Percentiles rank a stretch among this genome's conserved stretches.
These are phyloP conservation scores for Alligator mississippiensis DNA, from an alignment of 2,113 vertebrate species.

Conservation along the genomic window DNA sequence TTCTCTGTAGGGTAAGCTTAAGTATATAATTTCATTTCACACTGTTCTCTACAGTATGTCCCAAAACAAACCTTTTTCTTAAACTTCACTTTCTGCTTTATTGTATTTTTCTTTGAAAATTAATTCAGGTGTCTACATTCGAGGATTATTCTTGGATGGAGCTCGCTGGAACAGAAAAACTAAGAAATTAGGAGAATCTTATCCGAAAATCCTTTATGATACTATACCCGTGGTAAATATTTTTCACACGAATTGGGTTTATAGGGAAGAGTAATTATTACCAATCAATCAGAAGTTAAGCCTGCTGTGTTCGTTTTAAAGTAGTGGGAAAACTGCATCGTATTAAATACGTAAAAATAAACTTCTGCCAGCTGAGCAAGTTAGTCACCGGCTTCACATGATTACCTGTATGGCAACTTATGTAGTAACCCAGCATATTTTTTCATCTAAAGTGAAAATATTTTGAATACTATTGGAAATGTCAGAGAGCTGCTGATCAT, in stretches of 20 bases:
- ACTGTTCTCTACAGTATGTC: not conserved
- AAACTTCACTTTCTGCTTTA: not conserved
- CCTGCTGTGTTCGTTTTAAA: not conserved
- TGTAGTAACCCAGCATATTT: not conserved
- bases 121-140: slow-evolving; percentile 85
- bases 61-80: not conserved
- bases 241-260: not conserved
- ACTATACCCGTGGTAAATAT: slow-evolving; percentile 87
- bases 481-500: not conserved
- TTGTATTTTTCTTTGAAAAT: not conserved
- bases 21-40: not conserved
- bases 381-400: not conserved
- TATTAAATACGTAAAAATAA: not conserved
- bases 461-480: not conserved
- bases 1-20: not conserved
- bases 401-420: not conserved
- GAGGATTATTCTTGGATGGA: slow-evolving; percentile 89
- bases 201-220: slow-evolving; percentile 89
- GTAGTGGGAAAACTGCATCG: not conserved
- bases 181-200: slow-evolving; percentile 86
- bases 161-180: slow-evolving; percentile 88
- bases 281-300: not conserved
- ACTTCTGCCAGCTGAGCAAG: not conserved
- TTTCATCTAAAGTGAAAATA: not conserved
- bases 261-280: not conserved